Percentiles rank a stretch among this genome's conserved stretches.
Evolutionary conservation across 2,797 vertebrate species (phyloP).

Genomic region (Coregonus ussuriensis): DNA sequence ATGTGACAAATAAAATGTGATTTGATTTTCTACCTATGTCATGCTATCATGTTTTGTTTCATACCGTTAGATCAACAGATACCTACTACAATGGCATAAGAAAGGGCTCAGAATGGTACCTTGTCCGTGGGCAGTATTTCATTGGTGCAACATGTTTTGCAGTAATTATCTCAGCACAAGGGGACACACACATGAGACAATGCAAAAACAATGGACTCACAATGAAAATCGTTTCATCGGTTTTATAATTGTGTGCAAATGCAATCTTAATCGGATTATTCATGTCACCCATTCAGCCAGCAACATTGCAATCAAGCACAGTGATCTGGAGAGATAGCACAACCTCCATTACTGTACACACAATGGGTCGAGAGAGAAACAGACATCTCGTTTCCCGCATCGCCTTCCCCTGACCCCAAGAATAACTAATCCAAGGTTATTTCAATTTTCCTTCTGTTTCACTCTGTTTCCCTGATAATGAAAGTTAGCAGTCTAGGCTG

Average conservation of each 20-base stretch:
- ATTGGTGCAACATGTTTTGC: neutral
- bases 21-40: neutral
- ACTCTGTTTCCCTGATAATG: constrained; percentile 24
- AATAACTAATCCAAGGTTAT: constrained; percentile 29
- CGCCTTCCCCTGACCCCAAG: constrained; percentile 16
- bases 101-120: neutral
- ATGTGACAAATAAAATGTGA: no score
- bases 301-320: constrained; percentile 18
- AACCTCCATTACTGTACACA: constrained; percentile 13
- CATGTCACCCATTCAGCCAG: constrained; percentile 17
- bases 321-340: constrained; percentile 18
- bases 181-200: neutral
- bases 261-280: constrained; percentile 37
- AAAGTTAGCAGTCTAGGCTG: constrained; percentile 23
- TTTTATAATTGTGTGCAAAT: constrained; percentile 27
- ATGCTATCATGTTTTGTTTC: neutral
- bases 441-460: constrained; percentile 20
- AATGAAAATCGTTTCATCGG: constrained; percentile 16
- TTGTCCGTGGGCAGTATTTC: neutral
- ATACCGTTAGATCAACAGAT: neutral
- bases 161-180: neutral
- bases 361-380: constrained; percentile 14
- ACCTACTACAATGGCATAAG: neutral
- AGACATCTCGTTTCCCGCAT: constrained; percentile 21
- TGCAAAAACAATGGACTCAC: neutral